These are phyloP conservation scores for Chlamydotis undulata DNA, from an alignment of 2,113 vertebrate genomes.

Conservation along the genomic window DNA sequence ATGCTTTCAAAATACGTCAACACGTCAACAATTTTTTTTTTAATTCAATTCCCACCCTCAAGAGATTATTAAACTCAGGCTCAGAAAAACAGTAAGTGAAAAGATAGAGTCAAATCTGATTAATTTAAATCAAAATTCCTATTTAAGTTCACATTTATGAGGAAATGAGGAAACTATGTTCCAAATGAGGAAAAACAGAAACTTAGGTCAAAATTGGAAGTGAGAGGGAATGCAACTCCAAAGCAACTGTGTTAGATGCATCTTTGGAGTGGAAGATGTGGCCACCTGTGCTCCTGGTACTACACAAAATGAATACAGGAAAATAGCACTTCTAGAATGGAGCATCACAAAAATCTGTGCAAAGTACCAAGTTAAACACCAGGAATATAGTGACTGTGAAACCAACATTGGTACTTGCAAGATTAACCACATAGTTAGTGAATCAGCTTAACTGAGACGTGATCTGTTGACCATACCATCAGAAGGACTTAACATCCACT, in stretches of 20 bases:
- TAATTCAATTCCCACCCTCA: not conserved
- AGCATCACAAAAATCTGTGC: not conserved
- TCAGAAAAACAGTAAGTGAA: not conserved
- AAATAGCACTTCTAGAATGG: not conserved
- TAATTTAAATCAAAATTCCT: not conserved
- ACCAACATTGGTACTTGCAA: not conserved
- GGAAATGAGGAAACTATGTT: not conserved
- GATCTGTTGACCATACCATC: not conserved
- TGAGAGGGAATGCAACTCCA: not conserved
- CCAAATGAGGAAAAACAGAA: not conserved
- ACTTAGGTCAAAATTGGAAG: not conserved
- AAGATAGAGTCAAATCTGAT: not conserved
- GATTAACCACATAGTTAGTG: fast-evolving
- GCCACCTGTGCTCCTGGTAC: not conserved
- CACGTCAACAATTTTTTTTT: not conserved
- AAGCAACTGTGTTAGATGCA: not conserved
- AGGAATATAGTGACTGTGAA: not conserved
- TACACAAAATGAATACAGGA: not conserved
- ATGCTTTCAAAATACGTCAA: not conserved
- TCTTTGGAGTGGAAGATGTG: not conserved
- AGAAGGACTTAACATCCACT: not conserved
- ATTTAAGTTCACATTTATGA: not conserved
- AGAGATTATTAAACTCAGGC: not conserved
- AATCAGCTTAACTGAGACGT: not conserved
- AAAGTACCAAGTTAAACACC: not conserved